A percentile compares a stretch with the other conserved stretches of the same genome.
These are phyloP conservation scores for Octomys mimax DNA, from an alignment of 2,797 vertebrate species.

Conservation along the genomic window DNA sequence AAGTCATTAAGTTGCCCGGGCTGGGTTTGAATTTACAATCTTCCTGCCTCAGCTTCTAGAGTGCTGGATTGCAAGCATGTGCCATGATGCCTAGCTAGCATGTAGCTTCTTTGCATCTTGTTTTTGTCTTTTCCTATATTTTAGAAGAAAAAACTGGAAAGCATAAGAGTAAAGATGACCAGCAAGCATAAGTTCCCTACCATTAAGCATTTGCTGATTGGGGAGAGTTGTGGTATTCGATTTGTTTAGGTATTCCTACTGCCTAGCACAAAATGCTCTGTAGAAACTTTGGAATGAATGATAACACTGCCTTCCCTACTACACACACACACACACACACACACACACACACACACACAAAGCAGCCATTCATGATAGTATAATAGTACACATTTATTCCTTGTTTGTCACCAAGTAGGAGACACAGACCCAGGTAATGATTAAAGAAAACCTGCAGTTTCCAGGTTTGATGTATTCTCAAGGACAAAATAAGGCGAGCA, in stretches of 20 bases:
- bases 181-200: not conserved
- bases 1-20: not conserved
- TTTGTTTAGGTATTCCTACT: not conserved
- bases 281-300: constrained; percentile 25
- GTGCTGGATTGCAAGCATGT: not conserved
- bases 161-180: not conserved
- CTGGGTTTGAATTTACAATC: not conserved
- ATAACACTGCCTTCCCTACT: not conserved
- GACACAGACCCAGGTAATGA: not conserved
- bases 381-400: not conserved
- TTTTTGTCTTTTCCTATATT: not conserved
- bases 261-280: not conserved
- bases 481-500: not conserved
- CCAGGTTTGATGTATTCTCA: not conserved
- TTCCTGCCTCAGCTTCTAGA: not conserved
- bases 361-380: not conserved
- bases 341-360: not conserved
- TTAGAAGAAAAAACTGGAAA: constrained; percentile 12
- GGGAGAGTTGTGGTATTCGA: not conserved
- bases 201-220: not conserved
- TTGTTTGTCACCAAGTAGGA: not conserved
- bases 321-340: not conserved
- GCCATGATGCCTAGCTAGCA: not conserved
- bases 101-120: not conserved
- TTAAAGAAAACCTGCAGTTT: not conserved